Evolutionary conservation across 37 sponge, comb jelly and placozoan genomes (phyloP).

Genomic region (Crambe crambe): DNA sequence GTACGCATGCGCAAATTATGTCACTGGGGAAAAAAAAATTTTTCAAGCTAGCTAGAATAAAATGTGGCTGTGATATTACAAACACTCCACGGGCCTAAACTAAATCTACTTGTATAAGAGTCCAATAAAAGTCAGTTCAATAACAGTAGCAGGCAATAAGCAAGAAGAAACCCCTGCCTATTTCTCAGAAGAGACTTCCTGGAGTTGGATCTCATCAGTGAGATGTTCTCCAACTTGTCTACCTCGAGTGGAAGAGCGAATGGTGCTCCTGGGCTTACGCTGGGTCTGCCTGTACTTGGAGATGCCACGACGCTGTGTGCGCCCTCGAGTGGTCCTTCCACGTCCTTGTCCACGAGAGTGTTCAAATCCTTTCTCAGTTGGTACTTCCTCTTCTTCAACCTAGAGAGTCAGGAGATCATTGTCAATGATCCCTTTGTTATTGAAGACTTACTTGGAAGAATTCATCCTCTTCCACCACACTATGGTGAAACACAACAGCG

Average conservation of each 20-base stretch:
- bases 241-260: slow-evolving; percentile 30
- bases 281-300: slow-evolving; percentile 66
- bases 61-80: no score
- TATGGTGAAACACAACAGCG: slow-evolving; percentile 74
- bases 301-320: slow-evolving; percentile 39
- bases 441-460: slow-evolving; percentile 54
- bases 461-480: slow-evolving; percentile 71
- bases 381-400: slow-evolving; percentile 43
- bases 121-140: background rate
- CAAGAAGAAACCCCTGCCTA: no score
- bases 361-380: slow-evolving; percentile 19
- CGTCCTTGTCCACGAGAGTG: background rate
- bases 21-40: no score
- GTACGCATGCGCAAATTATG: no score
- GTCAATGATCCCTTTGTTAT: background rate
- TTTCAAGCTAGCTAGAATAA: no score
- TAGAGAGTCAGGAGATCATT: background rate
- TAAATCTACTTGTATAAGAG: no score
- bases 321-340: slow-evolving; percentile 26
- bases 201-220: slow-evolving; percentile 52
- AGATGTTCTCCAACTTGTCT: background rate
- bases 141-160: background rate
- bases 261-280: slow-evolving; percentile 62
- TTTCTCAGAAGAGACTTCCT: slow-evolving; percentile 29
- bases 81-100: no score